Conservation (phyloP, 2,888 invertebrate genomes). For the Heteromyza rotundicornis region DNA sequence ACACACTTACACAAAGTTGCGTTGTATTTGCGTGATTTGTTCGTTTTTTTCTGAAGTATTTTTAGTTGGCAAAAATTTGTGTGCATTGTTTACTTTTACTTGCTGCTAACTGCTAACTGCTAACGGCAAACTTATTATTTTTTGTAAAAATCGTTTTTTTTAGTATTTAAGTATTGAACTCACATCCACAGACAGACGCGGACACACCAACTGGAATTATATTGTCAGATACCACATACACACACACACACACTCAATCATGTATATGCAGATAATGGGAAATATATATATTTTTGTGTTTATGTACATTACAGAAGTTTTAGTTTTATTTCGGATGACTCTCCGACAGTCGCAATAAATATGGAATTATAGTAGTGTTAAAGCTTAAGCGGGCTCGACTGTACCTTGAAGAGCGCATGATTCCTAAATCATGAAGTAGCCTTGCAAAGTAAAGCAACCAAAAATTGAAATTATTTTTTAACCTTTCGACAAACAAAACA, state of each 20-base stretch:
- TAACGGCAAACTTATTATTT: background rate
- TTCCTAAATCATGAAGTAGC: too few species aligned
- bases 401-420: too few species aligned
- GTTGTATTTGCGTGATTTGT: too few species aligned
- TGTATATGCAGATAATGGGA: background rate
- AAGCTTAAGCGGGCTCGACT: too few species aligned
- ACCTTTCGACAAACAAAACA: background rate
- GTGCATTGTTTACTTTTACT: background rate
- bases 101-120: background rate
- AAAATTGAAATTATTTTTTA: too few species aligned
- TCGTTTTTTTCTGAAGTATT: too few species aligned
- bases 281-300: background rate
- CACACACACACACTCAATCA: background rate
- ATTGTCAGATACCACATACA: too few species aligned
- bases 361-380: too few species aligned
- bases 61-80: too few species aligned
- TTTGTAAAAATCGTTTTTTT: background rate
- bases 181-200: background rate
- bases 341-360: too few species aligned
- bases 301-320: background rate
- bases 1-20: background rate
- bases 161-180: background rate
- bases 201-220: background rate
- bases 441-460: too few species aligned
- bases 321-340: too few species aligned